phyloP scores from a whole-genome alignment of 2,888 invertebrate species.

The Scaptomyza parva region DNA sequence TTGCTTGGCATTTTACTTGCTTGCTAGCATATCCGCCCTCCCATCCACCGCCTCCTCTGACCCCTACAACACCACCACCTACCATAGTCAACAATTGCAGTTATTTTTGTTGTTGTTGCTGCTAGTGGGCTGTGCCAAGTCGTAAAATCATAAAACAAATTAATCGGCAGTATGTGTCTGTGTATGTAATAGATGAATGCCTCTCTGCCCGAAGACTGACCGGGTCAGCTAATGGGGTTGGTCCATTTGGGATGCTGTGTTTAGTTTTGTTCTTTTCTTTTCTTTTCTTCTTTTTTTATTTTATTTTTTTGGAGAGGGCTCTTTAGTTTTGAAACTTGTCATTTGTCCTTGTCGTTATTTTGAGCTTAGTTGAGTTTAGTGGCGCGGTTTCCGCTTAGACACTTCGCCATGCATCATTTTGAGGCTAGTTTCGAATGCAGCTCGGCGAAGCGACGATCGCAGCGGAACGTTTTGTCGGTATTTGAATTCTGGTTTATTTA shows the following conservation, averaged over 20 bases:
- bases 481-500: constrained; percentile 80
- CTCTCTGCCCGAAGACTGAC: constrained; percentile 33
- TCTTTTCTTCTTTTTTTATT: background rate
- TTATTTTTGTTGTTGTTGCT: constrained; percentile 23
- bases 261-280: background rate
- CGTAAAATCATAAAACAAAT: constrained; percentile 80
- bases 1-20: constrained; percentile 38
- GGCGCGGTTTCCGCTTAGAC: constrained; percentile 61
- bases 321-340: constrained; percentile 1
- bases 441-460: constrained; percentile 43
- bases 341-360: constrained; percentile 63
- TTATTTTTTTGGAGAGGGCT: background rate
- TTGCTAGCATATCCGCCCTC: constrained; percentile 1
- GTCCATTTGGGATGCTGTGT: background rate
- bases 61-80: constrained; percentile 2
- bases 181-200: constrained; percentile 28
- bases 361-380: constrained; percentile 14
- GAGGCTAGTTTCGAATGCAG: constrained; percentile 71
- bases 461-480: constrained; percentile 57
- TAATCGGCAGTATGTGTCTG: constrained; percentile 54
- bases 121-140: constrained; percentile 58
- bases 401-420: constrained; percentile 60
- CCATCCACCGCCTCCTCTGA: background rate
- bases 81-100: constrained; percentile 34
- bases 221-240: constrained; percentile 31